phyloP scores from a whole-genome alignment of 2,113 vertebrate genomes.

The Corapipo altera region DNA sequence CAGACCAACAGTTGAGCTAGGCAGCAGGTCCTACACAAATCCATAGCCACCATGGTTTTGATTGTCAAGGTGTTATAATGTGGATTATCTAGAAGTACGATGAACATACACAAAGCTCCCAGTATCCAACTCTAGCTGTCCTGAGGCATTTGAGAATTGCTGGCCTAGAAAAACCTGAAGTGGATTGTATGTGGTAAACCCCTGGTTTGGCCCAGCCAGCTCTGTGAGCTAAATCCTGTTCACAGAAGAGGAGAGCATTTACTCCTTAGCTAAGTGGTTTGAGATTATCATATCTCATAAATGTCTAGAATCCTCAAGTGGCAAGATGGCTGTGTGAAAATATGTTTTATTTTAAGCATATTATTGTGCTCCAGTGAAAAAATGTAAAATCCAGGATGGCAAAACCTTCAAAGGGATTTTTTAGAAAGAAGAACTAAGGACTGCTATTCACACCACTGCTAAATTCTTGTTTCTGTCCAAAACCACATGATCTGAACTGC shows the following conservation, averaged over 20 bases:
- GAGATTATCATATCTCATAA: slow-evolving; percentile 34
- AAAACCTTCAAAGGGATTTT: slow-evolving; percentile 2
- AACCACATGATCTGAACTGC: not conserved
- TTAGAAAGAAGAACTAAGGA: not conserved
- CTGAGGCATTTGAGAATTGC: not conserved
- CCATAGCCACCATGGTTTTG: not conserved
- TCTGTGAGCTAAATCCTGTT: not conserved
- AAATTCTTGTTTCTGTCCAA: not conserved
- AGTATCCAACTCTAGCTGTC: not conserved
- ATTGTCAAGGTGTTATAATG: not conserved
- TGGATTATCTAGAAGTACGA: not conserved
- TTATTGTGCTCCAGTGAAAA: slow-evolving; percentile 34
- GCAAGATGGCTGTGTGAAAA: slow-evolving; percentile 2
- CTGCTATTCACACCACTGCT: not conserved
- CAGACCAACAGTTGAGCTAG: not conserved
- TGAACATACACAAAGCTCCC: not conserved
- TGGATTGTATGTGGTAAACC: not conserved
- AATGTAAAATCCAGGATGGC: slow-evolving; percentile 33
- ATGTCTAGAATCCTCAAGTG: not conserved
- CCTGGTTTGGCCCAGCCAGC: not conserved
- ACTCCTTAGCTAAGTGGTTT: slow-evolving; percentile 14
- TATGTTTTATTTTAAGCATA: slow-evolving; percentile 56
- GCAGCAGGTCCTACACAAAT: not conserved
- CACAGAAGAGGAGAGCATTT: not conserved
- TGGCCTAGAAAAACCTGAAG: not conserved